These are phyloP conservation scores for Lamellibrachia satsuma DNA, from an alignment of 2,888 invertebrate genomes.

Conservation along the genomic window DNA sequence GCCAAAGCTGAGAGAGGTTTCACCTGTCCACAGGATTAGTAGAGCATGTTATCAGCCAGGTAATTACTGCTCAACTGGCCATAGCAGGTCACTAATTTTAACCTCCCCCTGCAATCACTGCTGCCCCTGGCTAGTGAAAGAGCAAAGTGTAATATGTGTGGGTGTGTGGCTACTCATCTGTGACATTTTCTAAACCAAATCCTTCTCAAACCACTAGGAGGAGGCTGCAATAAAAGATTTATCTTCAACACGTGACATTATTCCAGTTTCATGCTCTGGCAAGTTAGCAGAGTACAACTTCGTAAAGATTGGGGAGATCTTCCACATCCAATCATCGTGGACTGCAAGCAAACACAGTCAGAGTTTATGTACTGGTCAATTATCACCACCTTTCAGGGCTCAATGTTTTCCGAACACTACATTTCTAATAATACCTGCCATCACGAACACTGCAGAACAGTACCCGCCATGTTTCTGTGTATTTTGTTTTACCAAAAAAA, in stretches of 20 bases:
- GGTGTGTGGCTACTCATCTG: not conserved
- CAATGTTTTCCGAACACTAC: not conserved
- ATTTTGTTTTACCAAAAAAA: not conserved
- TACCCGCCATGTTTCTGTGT: not conserved
- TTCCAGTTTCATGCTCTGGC: not conserved
- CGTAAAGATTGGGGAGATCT: not conserved
- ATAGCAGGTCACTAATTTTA: conserved; percentile 5
- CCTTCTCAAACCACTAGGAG: not conserved
- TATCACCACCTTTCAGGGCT: not conserved
- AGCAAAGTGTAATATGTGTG: not conserved
- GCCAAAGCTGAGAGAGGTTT: not conserved
- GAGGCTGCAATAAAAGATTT: not conserved
- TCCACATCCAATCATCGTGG: not conserved
- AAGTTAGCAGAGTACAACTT: not conserved
- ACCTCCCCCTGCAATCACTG: not conserved
- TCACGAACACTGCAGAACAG: not conserved
- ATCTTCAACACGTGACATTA: not conserved
- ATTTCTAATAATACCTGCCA: not conserved
- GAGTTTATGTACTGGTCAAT: not conserved
- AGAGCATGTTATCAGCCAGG: conserved; percentile 4
- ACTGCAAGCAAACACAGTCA: not conserved
- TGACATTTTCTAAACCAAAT: not conserved
- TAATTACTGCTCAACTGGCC: conserved; percentile 13
- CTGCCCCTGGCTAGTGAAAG: not conserved
- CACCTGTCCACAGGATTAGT: not conserved